These are phyloP conservation scores for Prosopocoilus inquinatus DNA, from an alignment of 2,888 invertebrate genomes.

Conservation along the genomic window DNA sequence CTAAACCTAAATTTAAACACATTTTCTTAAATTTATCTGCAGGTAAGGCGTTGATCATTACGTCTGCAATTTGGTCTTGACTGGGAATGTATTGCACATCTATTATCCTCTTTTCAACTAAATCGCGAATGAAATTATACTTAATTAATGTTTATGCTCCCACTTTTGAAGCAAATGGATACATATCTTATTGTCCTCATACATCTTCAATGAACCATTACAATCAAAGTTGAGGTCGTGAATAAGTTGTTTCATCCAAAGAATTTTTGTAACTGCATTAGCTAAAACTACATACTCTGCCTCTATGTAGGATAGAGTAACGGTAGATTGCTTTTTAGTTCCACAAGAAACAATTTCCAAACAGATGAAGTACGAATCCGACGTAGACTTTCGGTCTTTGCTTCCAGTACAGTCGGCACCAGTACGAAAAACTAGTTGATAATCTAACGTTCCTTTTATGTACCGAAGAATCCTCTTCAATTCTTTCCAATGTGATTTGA, in stretches of 20 bases:
- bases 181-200: slow-evolving; percentile 31
- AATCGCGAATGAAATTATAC: neutral
- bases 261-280: neutral
- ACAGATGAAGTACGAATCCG: neutral
- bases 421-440: neutral
- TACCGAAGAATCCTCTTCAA: neutral
- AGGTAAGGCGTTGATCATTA: no score
- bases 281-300: slow-evolving; percentile 33
- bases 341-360: slow-evolving; percentile 28
- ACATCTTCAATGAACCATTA: slow-evolving; percentile 16
- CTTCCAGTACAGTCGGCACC: neutral
- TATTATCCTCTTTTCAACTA: no score
- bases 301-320: slow-evolving; percentile 34
- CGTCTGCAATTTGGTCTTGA: no score
- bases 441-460: neutral
- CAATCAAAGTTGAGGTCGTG: neutral
- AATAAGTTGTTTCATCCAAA: neutral
- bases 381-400: neutral
- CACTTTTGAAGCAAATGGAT: slow-evolving; percentile 26
- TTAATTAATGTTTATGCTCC: slow-evolving; percentile 15
- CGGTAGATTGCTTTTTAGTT: slow-evolving; percentile 31
- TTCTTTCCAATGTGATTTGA: neutral
- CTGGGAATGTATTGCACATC: no score
- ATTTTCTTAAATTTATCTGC: no score
- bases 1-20: no score